phyloP scores from a whole-genome alignment of 2,113 vertebrate genomes.

The Garra rufa region DNA sequence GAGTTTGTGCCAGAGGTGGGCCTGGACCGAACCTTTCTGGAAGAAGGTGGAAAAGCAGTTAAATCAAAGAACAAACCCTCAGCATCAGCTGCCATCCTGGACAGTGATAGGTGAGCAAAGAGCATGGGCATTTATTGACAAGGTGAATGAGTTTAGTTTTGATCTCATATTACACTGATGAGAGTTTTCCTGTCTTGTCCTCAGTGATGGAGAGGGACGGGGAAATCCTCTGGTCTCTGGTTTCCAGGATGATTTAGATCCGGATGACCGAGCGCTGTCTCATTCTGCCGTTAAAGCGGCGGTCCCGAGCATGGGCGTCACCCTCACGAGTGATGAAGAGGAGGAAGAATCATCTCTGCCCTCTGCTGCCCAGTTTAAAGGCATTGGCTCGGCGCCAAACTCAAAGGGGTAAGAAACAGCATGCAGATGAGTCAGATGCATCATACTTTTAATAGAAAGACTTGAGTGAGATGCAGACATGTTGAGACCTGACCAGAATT shows the following conservation, averaged over 20 bases:
- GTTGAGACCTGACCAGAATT: conserved; percentile 14
- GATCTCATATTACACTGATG: neutral
- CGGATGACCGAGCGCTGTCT: conserved; percentile 71
- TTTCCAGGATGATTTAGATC: conserved; percentile 85
- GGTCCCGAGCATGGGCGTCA: conserved; percentile 68
- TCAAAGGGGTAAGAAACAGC: conserved; percentile 66
- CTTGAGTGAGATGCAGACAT: neutral
- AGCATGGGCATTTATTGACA: neutral
- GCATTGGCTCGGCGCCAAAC: conserved; percentile 47
- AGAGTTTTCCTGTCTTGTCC: neutral
- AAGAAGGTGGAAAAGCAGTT: conserved; percentile 64
- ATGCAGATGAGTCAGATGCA: neutral
- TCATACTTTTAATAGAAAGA: conserved; percentile 4
- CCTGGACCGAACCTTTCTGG: conserved; percentile 81
- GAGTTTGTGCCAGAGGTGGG: conserved; percentile 82
- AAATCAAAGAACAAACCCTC: conserved; percentile 54
- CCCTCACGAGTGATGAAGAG: conserved; percentile 80
- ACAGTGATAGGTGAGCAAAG: conserved; percentile 80
- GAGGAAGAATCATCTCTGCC: conserved; percentile 50
- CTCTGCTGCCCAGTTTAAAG: neutral
- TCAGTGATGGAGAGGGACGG: conserved; percentile 74
- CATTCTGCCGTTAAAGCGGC: conserved; percentile 49
- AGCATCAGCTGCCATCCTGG: conserved; percentile 41
- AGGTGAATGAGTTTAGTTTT: neutral
- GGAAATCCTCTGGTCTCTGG: conserved; percentile 83